Percentiles rank a stretch among this genome's conserved stretches.
These are phyloP conservation scores for Rhincodon typus DNA, from an alignment of 2,797 vertebrate species.

Conservation along the genomic window DNA sequence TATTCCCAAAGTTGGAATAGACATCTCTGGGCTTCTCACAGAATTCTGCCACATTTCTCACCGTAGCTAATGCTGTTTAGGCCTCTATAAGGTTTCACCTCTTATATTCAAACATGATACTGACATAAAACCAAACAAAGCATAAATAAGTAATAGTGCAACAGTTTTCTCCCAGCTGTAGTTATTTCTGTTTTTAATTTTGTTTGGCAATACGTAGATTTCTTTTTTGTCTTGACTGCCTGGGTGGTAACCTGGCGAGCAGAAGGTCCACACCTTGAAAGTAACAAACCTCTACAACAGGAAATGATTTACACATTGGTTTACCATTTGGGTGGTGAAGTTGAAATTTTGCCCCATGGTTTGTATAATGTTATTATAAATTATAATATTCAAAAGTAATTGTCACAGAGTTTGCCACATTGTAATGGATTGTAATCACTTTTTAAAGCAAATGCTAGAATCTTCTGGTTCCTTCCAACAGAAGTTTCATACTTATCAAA, in stretches of 20 bases:
- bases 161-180: neutral
- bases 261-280: neutral
- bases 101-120: neutral
- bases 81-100: too few relatives aligned
- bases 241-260: neutral
- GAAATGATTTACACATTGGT: neutral
- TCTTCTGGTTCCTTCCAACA: neutral
- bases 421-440: neutral
- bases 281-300: neutral
- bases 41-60: too few relatives aligned
- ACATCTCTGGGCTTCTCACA: too few relatives aligned
- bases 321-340: neutral
- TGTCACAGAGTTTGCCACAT: too few relatives aligned
- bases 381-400: neutral
- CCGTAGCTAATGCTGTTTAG: too few relatives aligned
- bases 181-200: neutral
- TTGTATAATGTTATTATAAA: neutral
- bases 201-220: neutral
- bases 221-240: neutral
- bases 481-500: conserved; percentile 6
- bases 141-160: neutral
- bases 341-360: neutral
- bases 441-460: neutral
- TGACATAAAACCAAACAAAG: neutral
- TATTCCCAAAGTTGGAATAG: too few relatives aligned